A percentile compares a stretch with the other conserved stretches of the same genome.
phyloP scores from a whole-genome alignment of 2,113 vertebrate genomes.

The Nannospalax galili region DNA sequence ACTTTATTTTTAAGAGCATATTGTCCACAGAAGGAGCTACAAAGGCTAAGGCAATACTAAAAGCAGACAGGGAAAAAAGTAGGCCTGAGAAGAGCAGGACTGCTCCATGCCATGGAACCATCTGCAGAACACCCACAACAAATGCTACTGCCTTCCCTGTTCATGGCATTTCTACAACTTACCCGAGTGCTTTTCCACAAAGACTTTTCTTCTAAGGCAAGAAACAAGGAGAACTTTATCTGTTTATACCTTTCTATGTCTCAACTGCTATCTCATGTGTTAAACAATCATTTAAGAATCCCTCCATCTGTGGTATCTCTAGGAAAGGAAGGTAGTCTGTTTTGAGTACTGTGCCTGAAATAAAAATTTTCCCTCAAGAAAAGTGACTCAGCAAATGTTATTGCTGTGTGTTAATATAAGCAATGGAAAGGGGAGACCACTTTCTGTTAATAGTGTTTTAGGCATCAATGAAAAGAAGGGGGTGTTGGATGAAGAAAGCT shows the following conservation, averaged over 20 bases:
- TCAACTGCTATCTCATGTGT: neutral
- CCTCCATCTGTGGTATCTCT: neutral
- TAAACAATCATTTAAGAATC: neutral
- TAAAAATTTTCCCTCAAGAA: neutral
- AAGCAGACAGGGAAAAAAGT: neutral
- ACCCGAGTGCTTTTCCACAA: neutral
- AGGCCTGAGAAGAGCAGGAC: too few relatives aligned
- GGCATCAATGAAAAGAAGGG: neutral
- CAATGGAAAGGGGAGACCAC: neutral
- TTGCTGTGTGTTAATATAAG: neutral
- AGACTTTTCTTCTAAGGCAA: neutral
- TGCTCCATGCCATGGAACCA: neutral
- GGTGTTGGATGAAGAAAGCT: neutral
- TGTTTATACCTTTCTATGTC: neutral
- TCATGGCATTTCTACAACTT: neutral
- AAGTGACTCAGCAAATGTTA: neutral
- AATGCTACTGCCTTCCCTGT: neutral
- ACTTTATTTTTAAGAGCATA: neutral
- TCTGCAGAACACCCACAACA: fast-evolving
- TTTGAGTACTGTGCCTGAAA: neutral
- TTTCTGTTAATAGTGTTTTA: neutral
- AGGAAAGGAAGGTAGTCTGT: neutral
- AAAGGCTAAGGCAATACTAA: neutral
- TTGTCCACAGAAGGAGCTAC: neutral
- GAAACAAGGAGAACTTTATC: neutral